phyloP scores from a whole-genome alignment of 2,888 invertebrate genomes.

The Arrhopalites spinosus region DNA sequence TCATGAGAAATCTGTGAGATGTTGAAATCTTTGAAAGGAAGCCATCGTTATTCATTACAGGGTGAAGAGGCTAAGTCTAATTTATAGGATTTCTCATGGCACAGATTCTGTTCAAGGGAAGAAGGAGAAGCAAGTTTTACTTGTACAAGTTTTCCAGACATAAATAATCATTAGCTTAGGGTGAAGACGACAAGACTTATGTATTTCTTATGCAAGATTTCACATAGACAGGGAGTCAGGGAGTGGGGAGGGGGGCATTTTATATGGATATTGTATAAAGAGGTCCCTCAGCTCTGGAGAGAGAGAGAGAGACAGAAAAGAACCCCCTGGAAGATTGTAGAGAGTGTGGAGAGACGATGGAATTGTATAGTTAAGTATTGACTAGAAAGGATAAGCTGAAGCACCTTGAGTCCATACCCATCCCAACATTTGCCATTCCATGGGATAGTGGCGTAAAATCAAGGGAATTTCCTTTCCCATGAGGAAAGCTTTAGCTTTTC shows the following conservation, averaged over 20 bases:
- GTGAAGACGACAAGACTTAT: slow-evolving; percentile 39
- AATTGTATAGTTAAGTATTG: slow-evolving; percentile 16
- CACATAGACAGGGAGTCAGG: not conserved
- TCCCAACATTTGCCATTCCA: not conserved
- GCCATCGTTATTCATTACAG: slow-evolving; percentile 41
- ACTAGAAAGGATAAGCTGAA: not conserved
- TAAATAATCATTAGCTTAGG: slow-evolving; percentile 38
- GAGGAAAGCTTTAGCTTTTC: slow-evolving; percentile 35
- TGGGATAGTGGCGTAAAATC: slow-evolving; percentile 29
- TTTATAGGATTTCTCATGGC: slow-evolving; percentile 39
- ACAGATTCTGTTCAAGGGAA: slow-evolving; percentile 32
- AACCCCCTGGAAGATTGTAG: slow-evolving; percentile 19
- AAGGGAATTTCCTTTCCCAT: slow-evolving; percentile 36
- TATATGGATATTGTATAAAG: not conserved
- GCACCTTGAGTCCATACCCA: slow-evolving; percentile 7
- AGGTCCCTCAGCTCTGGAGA: not conserved
- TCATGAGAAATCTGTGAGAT: not conserved
- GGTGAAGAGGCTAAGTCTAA: slow-evolving; percentile 40
- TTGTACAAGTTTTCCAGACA: slow-evolving; percentile 33
- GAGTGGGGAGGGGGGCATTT: not conserved
- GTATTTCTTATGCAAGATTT: slow-evolving; percentile 23
- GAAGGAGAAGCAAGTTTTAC: slow-evolving; percentile 16
- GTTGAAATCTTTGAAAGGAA: slow-evolving; percentile 34
- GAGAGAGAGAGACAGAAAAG: slow-evolving; percentile 5
- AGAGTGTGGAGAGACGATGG: not conserved